These are phyloP conservation scores for Agrochola lota DNA, from an alignment of 2,888 invertebrate species.

Conservation along the genomic window DNA sequence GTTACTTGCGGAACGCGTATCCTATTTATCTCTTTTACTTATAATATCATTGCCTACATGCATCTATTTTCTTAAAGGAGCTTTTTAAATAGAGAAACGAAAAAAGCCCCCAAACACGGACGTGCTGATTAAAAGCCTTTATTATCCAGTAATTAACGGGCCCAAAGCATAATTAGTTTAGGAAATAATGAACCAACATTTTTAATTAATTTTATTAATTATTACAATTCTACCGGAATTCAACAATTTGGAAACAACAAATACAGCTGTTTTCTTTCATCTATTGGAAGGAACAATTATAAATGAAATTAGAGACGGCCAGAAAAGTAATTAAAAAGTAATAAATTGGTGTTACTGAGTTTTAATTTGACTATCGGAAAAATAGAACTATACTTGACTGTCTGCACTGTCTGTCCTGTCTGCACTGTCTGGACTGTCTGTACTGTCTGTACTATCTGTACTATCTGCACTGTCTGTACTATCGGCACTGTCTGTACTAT, in stretches of 20 bases:
- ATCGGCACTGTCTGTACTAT: no score
- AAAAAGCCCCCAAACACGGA: background rate
- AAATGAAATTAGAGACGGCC: background rate
- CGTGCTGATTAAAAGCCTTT: background rate
- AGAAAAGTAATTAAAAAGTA: constrained; percentile 8
- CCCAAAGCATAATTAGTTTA: background rate
- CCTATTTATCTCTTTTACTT: no score
- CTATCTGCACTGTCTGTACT: no score
- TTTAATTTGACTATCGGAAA: background rate
- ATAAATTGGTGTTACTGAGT: background rate
- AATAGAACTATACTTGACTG: background rate
- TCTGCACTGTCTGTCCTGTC: no score
- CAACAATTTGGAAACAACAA: constrained; percentile 2
- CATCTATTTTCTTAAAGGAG: no score
- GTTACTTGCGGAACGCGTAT: no score
- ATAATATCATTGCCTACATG: no score
- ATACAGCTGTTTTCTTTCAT: constrained; percentile 17
- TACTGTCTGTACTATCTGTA: no score
- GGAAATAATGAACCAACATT: constrained; percentile 5
- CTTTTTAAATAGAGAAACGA: no score
- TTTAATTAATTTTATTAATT: no score
- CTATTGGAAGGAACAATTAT: constrained; percentile 3
- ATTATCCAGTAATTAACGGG: background rate
- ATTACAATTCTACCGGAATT: constrained; percentile 2
- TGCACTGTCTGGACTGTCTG: no score